Base-by-base conservation (phyloP, 2,113 vertebrate genomes). In the Tetrax tetrax region DNA sequence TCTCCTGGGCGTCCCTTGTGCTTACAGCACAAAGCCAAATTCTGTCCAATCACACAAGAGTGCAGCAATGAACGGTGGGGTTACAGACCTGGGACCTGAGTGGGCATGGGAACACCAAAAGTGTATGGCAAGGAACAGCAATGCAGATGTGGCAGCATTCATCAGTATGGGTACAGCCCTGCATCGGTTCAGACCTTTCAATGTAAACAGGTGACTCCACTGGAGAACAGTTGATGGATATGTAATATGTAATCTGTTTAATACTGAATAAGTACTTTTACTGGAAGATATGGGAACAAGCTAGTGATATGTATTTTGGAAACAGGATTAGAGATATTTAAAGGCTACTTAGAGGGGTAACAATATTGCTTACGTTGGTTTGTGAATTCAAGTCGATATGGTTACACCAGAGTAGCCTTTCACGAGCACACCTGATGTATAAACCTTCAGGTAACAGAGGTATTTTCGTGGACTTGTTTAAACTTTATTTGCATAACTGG, bases 11-110 rank as follows among this genome's bases (percentile, higher is more conserved):
- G 14, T 8, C 37, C 56, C 35, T 14, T 54, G 31, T 25, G 23
- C 48, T 66, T 29, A 37, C 43, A 87, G 60, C 25, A 60, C 1
- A 3, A 71, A 41, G 4, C 15, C 69, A 53, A 19, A 5, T 5
- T 45, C 29, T 8, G 65, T 70, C 35, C 33, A 53, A 4, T 0
- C 0, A 0, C 2, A 14, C 2, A 10, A n/a, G 7, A 35, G 7
- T 6, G 18, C 50, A 56, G 72, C 43, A 65, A 8, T 0, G 7
- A 45, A 5, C 25, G 3, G 48, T 3, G 24, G 31, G 6, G 10
- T 3, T 22, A 10, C 4, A 27, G 41, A 16, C 14, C 41, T 61
- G 65, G 17, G 47, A 45, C 37, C 31, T 12, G 12, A 72, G 51
- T 3, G 11, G 71, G 35, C n/a, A 31, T 47, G 35, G 66, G 35